These are phyloP conservation scores for Schizotus pectinicornis DNA, from an alignment of 2,888 invertebrate species.

Conservation along the genomic window DNA sequence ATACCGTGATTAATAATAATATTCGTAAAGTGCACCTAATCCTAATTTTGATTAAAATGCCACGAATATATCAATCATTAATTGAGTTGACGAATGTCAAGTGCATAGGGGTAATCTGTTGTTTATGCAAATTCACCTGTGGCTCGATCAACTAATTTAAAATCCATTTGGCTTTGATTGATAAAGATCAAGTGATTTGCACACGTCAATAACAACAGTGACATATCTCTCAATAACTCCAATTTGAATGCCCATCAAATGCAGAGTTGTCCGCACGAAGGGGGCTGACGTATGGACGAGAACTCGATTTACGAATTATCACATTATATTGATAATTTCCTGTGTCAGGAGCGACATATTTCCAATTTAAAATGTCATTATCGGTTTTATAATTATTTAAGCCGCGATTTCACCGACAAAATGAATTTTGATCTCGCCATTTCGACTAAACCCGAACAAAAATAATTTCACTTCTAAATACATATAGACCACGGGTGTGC, in stretches of 20 bases:
- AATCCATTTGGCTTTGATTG: slow-evolving; percentile 23
- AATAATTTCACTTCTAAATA: not conserved
- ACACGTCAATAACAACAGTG: slow-evolving; percentile 37
- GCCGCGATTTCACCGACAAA: not conserved
- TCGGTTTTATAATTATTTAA: slow-evolving; percentile 23
- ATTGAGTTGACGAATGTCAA: too few relatives aligned
- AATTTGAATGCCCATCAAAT: slow-evolving; percentile 30
- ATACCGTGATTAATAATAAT: too few relatives aligned
- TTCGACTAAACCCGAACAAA: not conserved
- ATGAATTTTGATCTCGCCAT: too few relatives aligned
- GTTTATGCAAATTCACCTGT: too few relatives aligned
- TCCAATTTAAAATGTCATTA: slow-evolving; percentile 24
- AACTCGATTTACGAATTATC: slow-evolving; percentile 26
- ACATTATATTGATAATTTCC: slow-evolving; percentile 30
- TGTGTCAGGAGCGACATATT: slow-evolving; percentile 25
- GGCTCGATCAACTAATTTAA: slow-evolving; percentile 6
- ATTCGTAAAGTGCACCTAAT: too few relatives aligned
- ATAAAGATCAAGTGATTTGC: slow-evolving; percentile 38
- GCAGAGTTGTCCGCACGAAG: slow-evolving; percentile 19
- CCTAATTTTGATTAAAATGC: too few relatives aligned
- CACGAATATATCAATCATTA: too few relatives aligned
- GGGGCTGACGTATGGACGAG: slow-evolving; percentile 15
- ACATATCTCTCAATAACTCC: slow-evolving; percentile 25
- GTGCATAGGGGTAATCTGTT: too few relatives aligned
- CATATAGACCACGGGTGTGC: too few relatives aligned